These are phyloP conservation scores for Pitangus sulphuratus DNA, from an alignment of 2,797 vertebrate genomes.

Conservation along the genomic window DNA sequence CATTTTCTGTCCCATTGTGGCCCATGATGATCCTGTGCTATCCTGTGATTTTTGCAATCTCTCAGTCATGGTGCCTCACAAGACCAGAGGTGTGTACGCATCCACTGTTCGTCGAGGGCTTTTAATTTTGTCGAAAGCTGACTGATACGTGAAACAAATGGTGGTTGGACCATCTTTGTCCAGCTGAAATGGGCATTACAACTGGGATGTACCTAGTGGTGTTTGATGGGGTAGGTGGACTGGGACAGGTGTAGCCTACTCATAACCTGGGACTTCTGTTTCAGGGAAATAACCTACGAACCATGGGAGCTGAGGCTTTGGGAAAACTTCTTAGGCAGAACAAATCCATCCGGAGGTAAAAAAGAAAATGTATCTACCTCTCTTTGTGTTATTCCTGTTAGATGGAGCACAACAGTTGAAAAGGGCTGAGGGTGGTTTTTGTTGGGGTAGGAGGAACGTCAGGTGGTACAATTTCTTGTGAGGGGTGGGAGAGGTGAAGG, in stretches of 20 bases:
- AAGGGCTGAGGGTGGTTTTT: neutral
- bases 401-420: neutral
- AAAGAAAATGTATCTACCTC: neutral
- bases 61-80: neutral
- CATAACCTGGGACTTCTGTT: neutral
- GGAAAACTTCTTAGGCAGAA: conserved; percentile 88
- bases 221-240: neutral
- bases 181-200: rapidly evolving
- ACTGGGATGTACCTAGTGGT: neutral
- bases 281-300: conserved; percentile 93
- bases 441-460: neutral
- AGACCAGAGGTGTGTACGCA: neutral
- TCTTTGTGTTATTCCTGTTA: neutral
- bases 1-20: rapidly evolving
- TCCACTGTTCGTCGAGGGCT: rapidly evolving
- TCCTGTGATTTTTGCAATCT: neutral
- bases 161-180: neutral
- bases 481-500: neutral
- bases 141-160: rapidly evolving
- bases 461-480: neutral
- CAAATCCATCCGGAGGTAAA: conserved; percentile 86
- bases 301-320: conserved; percentile 83
- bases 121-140: neutral
- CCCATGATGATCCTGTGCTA: neutral
- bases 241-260: neutral